These are phyloP conservation scores for Craterocephalus amniculus DNA, from an alignment of 2,797 vertebrate genomes.

Conservation along the genomic window DNA sequence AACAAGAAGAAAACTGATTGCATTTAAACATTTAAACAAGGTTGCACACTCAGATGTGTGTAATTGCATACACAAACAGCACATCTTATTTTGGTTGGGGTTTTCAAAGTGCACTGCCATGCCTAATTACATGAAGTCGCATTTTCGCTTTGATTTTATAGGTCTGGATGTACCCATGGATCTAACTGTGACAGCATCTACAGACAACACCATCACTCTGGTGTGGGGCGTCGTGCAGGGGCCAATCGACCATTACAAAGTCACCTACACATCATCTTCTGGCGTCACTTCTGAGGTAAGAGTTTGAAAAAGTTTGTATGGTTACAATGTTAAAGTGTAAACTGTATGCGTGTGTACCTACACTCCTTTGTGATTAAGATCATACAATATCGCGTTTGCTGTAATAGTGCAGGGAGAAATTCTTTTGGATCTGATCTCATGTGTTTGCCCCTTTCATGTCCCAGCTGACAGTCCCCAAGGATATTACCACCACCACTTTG, in stretches of 20 bases:
- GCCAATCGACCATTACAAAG: constrained; percentile 94
- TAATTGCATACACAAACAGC: neutral
- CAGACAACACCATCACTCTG: constrained; percentile 93
- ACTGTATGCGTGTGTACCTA: neutral
- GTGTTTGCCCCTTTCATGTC: constrained; percentile 1
- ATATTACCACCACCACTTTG: constrained; percentile 86
- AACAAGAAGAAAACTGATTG: neutral
- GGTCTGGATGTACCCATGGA: constrained; percentile 93
- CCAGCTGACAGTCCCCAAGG: constrained; percentile 87
- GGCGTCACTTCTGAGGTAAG: constrained; percentile 88
- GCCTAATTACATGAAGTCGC: neutral
- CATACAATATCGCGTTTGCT: neutral
- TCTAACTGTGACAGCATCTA: constrained; percentile 92
- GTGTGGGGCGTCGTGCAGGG: constrained; percentile 91
- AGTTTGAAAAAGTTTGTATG: neutral
- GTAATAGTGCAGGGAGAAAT: neutral
- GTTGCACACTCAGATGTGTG: neutral
- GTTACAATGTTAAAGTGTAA: neutral
- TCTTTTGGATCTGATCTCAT: neutral
- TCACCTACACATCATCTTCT: constrained; percentile 91
- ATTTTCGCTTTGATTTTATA: constrained; percentile 33
- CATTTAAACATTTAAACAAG: neutral
- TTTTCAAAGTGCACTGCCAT: neutral
- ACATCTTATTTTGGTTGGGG: neutral
- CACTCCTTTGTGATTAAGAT: neutral